Conservation (phyloP, 2,113 vertebrate species). For the Leptocoma aspasia region DNA sequence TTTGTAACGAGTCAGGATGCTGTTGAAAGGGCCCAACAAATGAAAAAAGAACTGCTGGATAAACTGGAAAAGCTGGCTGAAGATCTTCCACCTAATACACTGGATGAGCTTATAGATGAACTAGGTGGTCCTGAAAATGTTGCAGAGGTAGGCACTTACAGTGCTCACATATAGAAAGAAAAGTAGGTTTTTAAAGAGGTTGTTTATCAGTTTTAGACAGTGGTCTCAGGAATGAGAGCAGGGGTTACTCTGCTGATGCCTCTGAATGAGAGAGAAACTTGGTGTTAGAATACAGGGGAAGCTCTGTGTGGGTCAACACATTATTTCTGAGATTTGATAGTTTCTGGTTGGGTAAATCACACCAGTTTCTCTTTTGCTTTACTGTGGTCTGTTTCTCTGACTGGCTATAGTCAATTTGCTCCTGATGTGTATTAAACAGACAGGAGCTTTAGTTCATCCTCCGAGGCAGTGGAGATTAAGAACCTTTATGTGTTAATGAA, state of each 20-base stretch:
- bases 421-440: background rate
- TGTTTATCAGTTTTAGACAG: background rate
- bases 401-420: background rate
- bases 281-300: background rate
- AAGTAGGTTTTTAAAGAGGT: background rate
- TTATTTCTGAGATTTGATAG: background rate
- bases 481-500: background rate
- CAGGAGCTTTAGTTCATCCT: background rate
- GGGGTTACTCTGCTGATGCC: background rate
- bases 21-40: conserved; percentile 93
- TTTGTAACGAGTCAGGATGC: conserved; percentile 93
- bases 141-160: conserved; percentile 88
- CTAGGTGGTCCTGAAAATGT: conserved; percentile 96
- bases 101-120: conserved; percentile 96
- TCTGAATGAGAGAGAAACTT: background rate
- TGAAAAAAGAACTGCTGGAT: conserved; percentile 92
- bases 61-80: conserved; percentile 89
- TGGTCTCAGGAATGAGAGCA: background rate
- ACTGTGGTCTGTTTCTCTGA: background rate
- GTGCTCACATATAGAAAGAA: background rate
- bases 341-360: background rate
- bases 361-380: background rate
- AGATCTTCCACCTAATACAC: conserved; percentile 92
- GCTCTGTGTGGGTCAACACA: background rate
- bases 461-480: background rate